Conservation (phyloP, 2,797 vertebrate genomes). For the Cuculus canorus region DNA sequence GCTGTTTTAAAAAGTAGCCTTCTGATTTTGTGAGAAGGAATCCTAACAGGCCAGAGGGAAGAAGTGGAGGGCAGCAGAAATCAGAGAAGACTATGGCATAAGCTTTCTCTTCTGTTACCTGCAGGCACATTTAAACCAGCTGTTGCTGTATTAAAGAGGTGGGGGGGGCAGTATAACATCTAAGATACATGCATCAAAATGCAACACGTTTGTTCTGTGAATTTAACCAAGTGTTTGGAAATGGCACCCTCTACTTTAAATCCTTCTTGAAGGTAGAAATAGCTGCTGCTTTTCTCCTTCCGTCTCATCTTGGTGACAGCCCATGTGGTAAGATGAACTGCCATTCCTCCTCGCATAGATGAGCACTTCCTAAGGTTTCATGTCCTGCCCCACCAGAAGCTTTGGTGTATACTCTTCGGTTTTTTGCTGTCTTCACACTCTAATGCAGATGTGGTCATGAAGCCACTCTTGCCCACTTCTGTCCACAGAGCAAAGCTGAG, state of each 20-base stretch:
- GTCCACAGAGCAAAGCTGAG: background rate
- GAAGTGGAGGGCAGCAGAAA: background rate
- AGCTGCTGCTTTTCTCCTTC: background rate
- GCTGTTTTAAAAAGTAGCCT: background rate
- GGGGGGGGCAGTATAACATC: rapidly evolving
- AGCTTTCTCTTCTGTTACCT: conserved; percentile 32
- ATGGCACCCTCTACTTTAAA: background rate
- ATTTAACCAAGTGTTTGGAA: background rate
- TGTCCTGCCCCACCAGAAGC: background rate
- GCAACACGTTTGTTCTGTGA: background rate
- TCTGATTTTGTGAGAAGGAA: background rate
- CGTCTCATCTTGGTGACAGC: background rate
- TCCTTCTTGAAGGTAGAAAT: background rate
- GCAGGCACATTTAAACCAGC: conserved; percentile 5
- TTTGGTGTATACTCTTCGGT: background rate
- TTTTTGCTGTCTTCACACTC: background rate
- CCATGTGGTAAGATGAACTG: background rate
- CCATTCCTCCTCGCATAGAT: rapidly evolving
- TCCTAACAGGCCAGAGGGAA: background rate
- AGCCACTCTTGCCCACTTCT: background rate
- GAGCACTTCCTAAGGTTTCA: background rate
- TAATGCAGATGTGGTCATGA: background rate
- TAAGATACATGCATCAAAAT: background rate
- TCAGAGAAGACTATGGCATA: background rate
- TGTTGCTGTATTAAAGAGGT: background rate